Evolutionary conservation across 2,113 vertebrate species (phyloP), one percentile per base, ranked within the genome.

Genomic region (Anhinga rufa): DNA sequence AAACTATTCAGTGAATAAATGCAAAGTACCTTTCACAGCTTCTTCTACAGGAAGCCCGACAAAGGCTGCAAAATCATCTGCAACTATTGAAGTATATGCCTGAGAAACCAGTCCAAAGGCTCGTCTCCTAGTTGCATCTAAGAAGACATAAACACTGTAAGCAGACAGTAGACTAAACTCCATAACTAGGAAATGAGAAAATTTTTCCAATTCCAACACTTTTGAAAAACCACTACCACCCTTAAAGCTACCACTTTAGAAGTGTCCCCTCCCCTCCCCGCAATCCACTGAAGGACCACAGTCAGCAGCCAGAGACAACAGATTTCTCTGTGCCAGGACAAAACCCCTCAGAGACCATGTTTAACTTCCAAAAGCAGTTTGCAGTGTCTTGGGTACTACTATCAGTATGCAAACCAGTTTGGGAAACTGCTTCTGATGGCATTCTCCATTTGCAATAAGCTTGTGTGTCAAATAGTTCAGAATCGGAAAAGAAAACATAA

Each of bases 11-110:
- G 40, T 6, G 38, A 68, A 75, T 17, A 64, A 82, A 88, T 10
- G 36, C 21, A 32, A 88, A 69, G 31, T 96, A 99, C 99, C 99
- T 97, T 99, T 99, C 49, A 99, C 99, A 10, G 99, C 99, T 72
- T 99, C 99, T 86, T 99, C 99, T 61, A 99, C 99, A 12, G 99
- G 98, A 95, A 99, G 99, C 28, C 99, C 99, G 1, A 99, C 99
- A 62, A 99, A 99, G 38, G 99, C 99, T 10, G 99, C 99, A 10
- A 99, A 99, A 66, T 99, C 99, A 2, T 99, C 99, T 1, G 98
- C 99, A 10, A 98, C 94, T 94, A 99, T 99, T 38, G 99, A 99
- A 31, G 99, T 99, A 93, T 99, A 99, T 0, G 99, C 99, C 97
- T 99, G 99, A 16, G 99, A 99, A 88, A 99, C 99, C 49, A 99